Base-by-base conservation (phyloP, 2,888 invertebrate genomes). In the Trisateles emortualis region DNA sequence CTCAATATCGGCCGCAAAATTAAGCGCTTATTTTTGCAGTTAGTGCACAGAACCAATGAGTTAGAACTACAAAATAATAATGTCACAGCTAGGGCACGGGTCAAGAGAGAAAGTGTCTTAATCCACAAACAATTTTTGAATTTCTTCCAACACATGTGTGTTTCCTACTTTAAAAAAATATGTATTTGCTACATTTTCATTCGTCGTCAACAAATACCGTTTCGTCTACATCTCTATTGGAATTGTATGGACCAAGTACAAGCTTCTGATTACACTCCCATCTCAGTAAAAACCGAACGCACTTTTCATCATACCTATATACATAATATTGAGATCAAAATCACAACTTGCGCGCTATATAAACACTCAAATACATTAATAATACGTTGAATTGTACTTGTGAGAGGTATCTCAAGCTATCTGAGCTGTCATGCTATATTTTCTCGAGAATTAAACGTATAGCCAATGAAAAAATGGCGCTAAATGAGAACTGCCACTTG, bases 291-390 rank as follows among this genome's bases (percentile, higher is more conserved):
- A n/a, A n/a, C n/a, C n/a, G n/a, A n/a, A n/a, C n/a, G n/a, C n/a
- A n/a, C n/a, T n/a, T n/a, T n/a, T 14, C 22, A 35, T 39, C 71
- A 53, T 53, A 64, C 8, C 61, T 68, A 67, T 71, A 43, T 61
- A 62, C 68, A 71, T 35, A 60, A 46, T 48, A 60, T 46, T 72
- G 69, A 68, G 69, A 72, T 72, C 72, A 59, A 60, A 56, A 49
- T 59, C 63, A 68, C 53, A 59, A 62, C 52, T 36, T 57, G 45
- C 26, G 32, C 52, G 19, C 59, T 55, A 40, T 43, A 46, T 46
- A 46, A 40, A 38, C 44, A 55, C 43, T 49, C 41, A 52, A 56
- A 36, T 41, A 53, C 32, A 49, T 47, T n/a, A 39, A 51, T 35
- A 52, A 9, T 26, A 26, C 39, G 46, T 13, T 35, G 5, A 35